Evolutionary conservation across 2,113 vertebrate genomes (phyloP).

Genomic region (Castor canadensis): DNA sequence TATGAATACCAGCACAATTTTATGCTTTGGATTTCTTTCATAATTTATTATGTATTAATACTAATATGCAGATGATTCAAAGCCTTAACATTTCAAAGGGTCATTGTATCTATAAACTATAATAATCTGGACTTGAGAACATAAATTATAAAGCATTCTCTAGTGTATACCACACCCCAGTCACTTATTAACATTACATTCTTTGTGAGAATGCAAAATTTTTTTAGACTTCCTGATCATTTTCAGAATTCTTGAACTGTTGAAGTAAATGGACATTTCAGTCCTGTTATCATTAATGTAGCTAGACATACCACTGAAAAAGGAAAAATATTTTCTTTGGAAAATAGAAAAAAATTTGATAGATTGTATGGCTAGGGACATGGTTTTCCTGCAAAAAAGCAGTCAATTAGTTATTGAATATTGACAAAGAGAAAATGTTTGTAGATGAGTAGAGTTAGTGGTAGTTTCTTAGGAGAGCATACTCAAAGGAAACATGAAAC

Average conservation of each 20-base stretch:
- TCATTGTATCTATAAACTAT: neutral
- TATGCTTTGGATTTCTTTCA: neutral
- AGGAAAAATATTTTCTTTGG: neutral
- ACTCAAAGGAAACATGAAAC: neutral
- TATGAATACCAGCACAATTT: neutral
- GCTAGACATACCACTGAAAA: neutral
- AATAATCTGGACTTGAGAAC: neutral
- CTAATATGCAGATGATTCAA: neutral
- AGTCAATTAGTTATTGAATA: conserved; percentile 4
- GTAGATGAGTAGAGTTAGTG: neutral
- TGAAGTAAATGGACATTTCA: neutral
- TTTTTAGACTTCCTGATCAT: neutral
- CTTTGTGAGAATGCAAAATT: neutral
- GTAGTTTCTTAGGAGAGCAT: neutral
- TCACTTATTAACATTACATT: neutral
- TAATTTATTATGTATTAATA: neutral
- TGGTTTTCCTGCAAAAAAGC: neutral
- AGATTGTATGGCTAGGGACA: neutral
- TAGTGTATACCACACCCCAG: neutral
- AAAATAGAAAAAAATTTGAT: neutral
- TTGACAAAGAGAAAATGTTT: neutral
- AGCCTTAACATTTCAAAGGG: neutral
- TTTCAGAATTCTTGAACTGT: neutral
- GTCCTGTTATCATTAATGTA: neutral
- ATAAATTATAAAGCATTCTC: neutral